A percentile compares a stretch with the other conserved stretches of the same genome.
Conservation (phyloP, 2,113 vertebrate genomes). For the Hippocampus guttulatus region DNA sequence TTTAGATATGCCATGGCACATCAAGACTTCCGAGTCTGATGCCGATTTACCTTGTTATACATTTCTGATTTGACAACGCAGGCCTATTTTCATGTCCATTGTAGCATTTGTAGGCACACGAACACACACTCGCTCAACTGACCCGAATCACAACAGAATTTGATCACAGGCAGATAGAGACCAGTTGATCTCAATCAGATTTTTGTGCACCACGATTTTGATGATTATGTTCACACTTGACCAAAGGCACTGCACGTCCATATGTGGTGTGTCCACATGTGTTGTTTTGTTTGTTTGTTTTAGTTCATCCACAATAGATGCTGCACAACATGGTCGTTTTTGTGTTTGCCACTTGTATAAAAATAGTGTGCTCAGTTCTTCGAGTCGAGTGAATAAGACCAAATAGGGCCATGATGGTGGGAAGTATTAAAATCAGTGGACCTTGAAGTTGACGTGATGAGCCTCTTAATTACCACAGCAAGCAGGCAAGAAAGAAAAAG, state of each 20-base stretch:
- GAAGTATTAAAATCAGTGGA: conserved; percentile 70
- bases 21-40: neutral
- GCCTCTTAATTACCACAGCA: conserved; percentile 52
- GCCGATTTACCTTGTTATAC: neutral
- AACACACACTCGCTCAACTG: neutral
- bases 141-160: neutral
- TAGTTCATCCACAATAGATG: neutral
- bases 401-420: conserved; percentile 72
- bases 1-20: neutral
- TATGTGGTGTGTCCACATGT: too few relatives aligned
- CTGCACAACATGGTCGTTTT: neutral
- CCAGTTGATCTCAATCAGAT: neutral
- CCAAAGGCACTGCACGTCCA: too few relatives aligned
- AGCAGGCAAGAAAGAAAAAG: neutral
- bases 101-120: neutral
- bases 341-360: conserved; percentile 35
- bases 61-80: neutral
- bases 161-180: neutral
- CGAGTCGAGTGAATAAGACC: conserved; percentile 67
- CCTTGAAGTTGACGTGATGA: conserved; percentile 68
- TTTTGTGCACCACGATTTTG: neutral
- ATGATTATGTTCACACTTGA: neutral
- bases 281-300: neutral
- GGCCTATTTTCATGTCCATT: too few relatives aligned
- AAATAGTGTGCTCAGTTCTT: conserved; percentile 61